These are phyloP conservation scores for Canis aureus DNA, from an alignment of 2,113 vertebrate species.

Conservation along the genomic window DNA sequence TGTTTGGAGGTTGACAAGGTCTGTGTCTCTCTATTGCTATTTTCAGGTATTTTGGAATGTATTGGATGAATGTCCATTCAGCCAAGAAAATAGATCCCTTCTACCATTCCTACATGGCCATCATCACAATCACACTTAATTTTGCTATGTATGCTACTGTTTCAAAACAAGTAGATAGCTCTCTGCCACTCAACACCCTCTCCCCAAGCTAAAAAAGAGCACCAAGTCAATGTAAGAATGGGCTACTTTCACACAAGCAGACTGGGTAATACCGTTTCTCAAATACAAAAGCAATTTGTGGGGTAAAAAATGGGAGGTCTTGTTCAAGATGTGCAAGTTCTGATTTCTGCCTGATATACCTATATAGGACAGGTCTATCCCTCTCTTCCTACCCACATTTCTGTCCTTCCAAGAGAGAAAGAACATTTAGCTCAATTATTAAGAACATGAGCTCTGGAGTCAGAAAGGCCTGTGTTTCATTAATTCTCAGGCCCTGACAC, in stretches of 20 bases:
- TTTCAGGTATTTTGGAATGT: not conserved
- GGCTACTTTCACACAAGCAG: not conserved
- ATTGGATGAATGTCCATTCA: not conserved
- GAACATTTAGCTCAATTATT: not conserved
- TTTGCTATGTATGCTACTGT: not conserved
- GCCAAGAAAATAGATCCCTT: not conserved
- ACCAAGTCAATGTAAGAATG: not conserved
- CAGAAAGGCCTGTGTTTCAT: not conserved
- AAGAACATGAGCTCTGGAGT: not conserved
- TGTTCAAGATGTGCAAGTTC: not conserved
- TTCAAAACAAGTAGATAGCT: not conserved
- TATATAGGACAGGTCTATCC: not conserved
- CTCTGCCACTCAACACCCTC: rapidly evolving
- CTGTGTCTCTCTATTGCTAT: not conserved
- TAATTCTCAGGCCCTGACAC: not conserved
- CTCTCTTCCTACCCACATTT: not conserved
- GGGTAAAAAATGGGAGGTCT: not conserved
- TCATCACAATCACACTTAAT: not conserved
- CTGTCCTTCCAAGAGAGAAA: not conserved
- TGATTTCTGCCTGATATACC: not conserved
- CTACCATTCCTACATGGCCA: not conserved
- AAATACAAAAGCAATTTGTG: not conserved
- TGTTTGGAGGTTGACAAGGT: not conserved
- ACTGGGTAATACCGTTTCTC: not conserved
- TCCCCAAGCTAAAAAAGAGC: not conserved